Base-by-base conservation (phyloP, 2,888 invertebrate species). In the Thymelicus lineola region DNA sequence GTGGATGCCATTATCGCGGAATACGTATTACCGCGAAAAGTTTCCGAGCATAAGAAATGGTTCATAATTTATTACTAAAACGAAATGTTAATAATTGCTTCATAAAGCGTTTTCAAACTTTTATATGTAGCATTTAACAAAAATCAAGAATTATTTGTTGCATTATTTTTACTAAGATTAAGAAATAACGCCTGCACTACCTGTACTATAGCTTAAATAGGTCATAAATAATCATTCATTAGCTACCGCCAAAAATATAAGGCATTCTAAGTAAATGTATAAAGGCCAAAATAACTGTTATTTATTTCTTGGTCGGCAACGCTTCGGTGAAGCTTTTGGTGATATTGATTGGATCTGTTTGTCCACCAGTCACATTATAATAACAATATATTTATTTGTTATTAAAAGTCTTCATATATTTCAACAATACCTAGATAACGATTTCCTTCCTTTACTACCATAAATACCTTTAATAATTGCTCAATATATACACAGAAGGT, bases 401-500 rank as follows among this genome's bases (percentile, higher is more conserved):
- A 42, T 42, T 12, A 42, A 42, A 42, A 42, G 12, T 42, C 12
- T 12, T 42, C 10, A 9, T 38, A n/a, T n/a, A 38, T 28, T 55
- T 28, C 20, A 20, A 55, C n/a, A 35, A 63, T 42, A 53, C 28
- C 10, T 42, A n/a, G 15, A 45, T 67, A 60, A 61, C 12, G 53
- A 68, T 45, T 20, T 50, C 59, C 1, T 28, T 9, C 9, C 6
- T 9, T 42, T 42, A 3, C 35, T n/a, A 14, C 66, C 60, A 50
- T 67, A 61, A 61, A 60, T 42, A 48, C 38, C 50, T 15, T 38
- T 35, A 59, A 20, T 35, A 67, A 66, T 67, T 60, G 66, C n/a
- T 45, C 61, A 55, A 67, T 61, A 67, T 46, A 67, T 61, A 61
- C 35, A 46, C 53, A 36, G 61, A 57, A 46, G 55, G 55, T 62